Evolutionary conservation across 2,113 vertebrate genomes (phyloP), one percentile per base, ranked within the genome.

Genomic region (Corythornis madagascariensis): DNA sequence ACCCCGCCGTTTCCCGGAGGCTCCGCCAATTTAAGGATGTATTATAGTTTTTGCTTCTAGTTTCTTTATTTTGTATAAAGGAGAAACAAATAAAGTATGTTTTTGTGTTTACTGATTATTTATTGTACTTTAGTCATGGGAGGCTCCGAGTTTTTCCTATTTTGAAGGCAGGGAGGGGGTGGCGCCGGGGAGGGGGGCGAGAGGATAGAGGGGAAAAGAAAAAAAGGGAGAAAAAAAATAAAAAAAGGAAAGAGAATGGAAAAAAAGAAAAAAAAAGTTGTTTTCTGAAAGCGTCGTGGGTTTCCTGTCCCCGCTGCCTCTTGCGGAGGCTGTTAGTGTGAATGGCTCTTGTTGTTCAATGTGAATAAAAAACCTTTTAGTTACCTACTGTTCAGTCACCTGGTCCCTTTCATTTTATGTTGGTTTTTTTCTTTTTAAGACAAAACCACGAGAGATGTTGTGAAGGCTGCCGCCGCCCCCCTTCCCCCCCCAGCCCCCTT

Each of bases 1-100:
- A 45, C 47, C 95, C 89, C 83, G 65, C 38, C 16, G 31, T 66
- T 91, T 81, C 86, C 69, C n/a, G 63, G 95, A 94, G 95, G 96
- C 94, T 94, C 95, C 79, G 29, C 83, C 89, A 87, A 70, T 81
- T 92, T 95, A 92, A 97, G 97, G 97, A 97, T 97, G 97, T 97
- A 98, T 96, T 94, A 97, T 97, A 98, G 97, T 97, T 98, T 98
- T 98, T 97, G 97, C 98, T 98, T 97, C 98, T 98, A 98, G 97
- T 97, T 98, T 98, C 97, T 97, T 98, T 98, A 98, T 98, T 98
- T 98, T 98, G 97, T 98, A 98, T 98, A 98, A 98, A 98, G 97
- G 97, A 98, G 96, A 98, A 97, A 97, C 97, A 98, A 98, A 98
- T 97, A 98, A 98, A 98, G 97, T 98, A 98, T 96, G 97, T 97